phyloP scores from a whole-genome alignment of 2,888 invertebrate genomes.

The Holacanthella duospinosa region DNA sequence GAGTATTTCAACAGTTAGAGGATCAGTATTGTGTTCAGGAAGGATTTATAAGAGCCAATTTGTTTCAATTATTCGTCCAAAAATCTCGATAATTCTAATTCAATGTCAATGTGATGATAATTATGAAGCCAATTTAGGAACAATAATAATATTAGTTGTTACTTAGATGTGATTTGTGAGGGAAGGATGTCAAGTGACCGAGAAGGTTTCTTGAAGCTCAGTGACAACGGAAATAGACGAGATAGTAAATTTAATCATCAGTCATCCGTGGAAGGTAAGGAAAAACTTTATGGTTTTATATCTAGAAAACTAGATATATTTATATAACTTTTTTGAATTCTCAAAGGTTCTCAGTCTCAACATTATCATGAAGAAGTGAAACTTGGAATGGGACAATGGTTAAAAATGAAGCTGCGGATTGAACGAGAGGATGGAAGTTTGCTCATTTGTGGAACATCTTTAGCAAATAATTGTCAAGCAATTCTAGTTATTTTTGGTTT shows the following conservation, averaged over 20 bases:
- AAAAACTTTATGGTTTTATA: neutral
- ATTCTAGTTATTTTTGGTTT: constrained; percentile 34
- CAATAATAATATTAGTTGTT: no score
- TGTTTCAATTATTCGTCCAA: no score
- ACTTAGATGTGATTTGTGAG: no score
- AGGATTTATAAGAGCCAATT: no score
- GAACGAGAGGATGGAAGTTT: constrained; percentile 32
- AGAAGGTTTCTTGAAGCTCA: constrained; percentile 32
- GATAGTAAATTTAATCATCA: constrained; percentile 20
- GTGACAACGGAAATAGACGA: constrained; percentile 26
- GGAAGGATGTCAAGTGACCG: constrained; percentile 17
- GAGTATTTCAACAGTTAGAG: no score
- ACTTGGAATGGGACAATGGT: neutral
- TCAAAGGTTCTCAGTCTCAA: neutral
- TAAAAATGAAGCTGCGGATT: constrained; percentile 18
- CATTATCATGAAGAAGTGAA: neutral
- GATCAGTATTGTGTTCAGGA: no score
- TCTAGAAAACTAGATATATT: neutral
- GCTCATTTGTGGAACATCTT: constrained; percentile 29
- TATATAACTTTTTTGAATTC: neutral
- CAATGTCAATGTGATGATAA: no score
- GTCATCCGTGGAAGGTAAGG: constrained; percentile 19
- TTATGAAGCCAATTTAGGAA: no score
- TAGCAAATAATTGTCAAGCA: constrained; percentile 33
- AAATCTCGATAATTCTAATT: no score